phyloP scores from a whole-genome alignment of 2,113 vertebrate species.

The Tachycineta bicolor region DNA sequence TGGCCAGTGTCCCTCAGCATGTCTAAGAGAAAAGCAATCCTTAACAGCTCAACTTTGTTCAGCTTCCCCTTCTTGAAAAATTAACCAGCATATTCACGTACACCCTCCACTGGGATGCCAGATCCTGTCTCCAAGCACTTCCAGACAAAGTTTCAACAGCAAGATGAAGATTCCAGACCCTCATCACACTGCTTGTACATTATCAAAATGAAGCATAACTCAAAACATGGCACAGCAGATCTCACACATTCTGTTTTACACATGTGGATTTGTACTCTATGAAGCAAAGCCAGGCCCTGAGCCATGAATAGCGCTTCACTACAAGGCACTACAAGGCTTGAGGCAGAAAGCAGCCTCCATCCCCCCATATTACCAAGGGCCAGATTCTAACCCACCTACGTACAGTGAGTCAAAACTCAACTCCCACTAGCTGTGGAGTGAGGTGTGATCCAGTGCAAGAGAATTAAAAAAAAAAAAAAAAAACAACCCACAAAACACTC shows the following conservation, averaged over 20 bases:
- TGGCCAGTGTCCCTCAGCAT: not conserved
- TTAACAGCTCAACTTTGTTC: not conserved
- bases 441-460: not conserved
- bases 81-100: not conserved
- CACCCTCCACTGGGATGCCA: not conserved
- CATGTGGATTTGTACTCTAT: not conserved
- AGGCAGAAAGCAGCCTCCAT: not conserved
- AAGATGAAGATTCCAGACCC: not conserved
- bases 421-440: not conserved
- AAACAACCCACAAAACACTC: not conserved
- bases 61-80: not conserved
- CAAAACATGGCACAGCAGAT: not conserved
- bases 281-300: not conserved
- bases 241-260: not conserved
- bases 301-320: not conserved
- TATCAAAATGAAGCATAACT: not conserved
- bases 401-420: not conserved
- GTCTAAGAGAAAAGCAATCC: not conserved
- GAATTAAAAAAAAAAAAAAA: not conserved
- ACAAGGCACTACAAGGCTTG: not conserved
- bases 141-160: not conserved
- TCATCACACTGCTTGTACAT: not conserved
- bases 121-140: not conserved
- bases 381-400: slow-evolving; percentile 25
- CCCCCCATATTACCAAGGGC: not conserved